Percentiles rank a stretch among this genome's conserved stretches.
These are phyloP conservation scores for Diplolepis rosae DNA, from an alignment of 2,888 invertebrate species.

Conservation along the genomic window DNA sequence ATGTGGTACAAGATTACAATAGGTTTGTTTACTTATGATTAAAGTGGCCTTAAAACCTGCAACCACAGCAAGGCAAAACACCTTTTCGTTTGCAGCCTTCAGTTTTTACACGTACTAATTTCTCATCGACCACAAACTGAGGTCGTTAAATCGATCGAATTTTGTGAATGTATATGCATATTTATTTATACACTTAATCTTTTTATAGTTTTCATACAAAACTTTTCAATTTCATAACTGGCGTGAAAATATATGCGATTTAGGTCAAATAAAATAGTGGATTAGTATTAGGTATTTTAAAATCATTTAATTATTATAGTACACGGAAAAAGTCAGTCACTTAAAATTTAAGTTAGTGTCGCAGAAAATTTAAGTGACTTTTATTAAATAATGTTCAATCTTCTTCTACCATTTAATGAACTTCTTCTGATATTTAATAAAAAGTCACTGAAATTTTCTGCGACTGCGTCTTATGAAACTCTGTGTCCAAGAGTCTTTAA, in stretches of 20 bases:
- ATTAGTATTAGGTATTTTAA: no score
- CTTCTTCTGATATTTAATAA: no score
- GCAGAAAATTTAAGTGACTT: no score
- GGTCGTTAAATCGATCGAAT: slow-evolving; percentile 9
- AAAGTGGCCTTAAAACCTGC: neutral
- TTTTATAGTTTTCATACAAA: neutral
- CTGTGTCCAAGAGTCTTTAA: no score
- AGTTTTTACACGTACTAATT: slow-evolving; percentile 6
- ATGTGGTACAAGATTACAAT: neutral
- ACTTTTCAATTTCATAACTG: slow-evolving; percentile 1
- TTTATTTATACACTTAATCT: neutral
- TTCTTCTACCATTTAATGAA: no score
- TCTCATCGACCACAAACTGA: slow-evolving; percentile 12
- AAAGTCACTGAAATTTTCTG: no score
- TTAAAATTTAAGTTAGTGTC: no score
- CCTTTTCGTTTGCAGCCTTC: slow-evolving; percentile 9
- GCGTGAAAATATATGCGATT: neutral
- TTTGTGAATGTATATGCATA: slow-evolving; percentile 1
- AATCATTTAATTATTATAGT: no score
- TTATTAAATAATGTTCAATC: no score
- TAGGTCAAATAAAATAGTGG: neutral
- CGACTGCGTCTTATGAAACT: no score
- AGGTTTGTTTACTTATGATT: neutral
- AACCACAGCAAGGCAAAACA: slow-evolving; percentile 1
- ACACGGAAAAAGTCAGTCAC: neutral